Evolutionary conservation across 2,797 vertebrate genomes (phyloP), one percentile per base, ranked within the genome.

Genomic region (Periparus ater): DNA sequence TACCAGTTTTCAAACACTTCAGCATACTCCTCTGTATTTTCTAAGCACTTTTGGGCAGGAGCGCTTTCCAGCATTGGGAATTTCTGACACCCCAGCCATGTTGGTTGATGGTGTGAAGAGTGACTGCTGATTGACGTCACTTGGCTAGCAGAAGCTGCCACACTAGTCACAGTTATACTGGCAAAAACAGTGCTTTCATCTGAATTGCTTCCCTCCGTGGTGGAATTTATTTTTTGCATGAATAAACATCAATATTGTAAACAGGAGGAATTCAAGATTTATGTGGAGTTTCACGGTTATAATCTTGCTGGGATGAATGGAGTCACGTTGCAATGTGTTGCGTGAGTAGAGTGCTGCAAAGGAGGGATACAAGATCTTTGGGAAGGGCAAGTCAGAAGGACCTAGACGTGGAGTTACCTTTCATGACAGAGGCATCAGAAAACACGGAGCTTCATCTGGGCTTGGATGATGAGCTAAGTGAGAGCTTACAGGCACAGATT

Each of bases 111-210:
- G 55, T 79, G 71, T 36, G 61, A 96, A 92, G 63, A 92, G 55
- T 76, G 80, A 93, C 73, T 94, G 88, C 11, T 86, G 88, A 94
- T 44, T 94, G 92, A 95, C 44, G 6, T 51, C 85, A 95, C 84
- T 79, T 93, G 74, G 86, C 81, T 82, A 93, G 60, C 74, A 93
- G 80, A 89, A 93, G 71, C 77, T 93, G 74, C 74, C 71, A 70
- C 81, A 72, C 71, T 66, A 94, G 77, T 92, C 71, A 75, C 84
- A 92, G 67, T 51, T 79, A 66, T 1, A 85, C 9, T 89, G 34
- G 58, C 60, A 91, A 81, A 89, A 94, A 10, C 48, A 68, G 36
- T n/a, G 30, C 51, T 89, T 92, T 79, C 40, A 71, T 47, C n/a
- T 54, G 48, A 96, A 74, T 44, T 79, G 53, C 34, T 66, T 73